Conservation (phyloP, 2,888 invertebrate species). For the Lasioglossum morio region DNA sequence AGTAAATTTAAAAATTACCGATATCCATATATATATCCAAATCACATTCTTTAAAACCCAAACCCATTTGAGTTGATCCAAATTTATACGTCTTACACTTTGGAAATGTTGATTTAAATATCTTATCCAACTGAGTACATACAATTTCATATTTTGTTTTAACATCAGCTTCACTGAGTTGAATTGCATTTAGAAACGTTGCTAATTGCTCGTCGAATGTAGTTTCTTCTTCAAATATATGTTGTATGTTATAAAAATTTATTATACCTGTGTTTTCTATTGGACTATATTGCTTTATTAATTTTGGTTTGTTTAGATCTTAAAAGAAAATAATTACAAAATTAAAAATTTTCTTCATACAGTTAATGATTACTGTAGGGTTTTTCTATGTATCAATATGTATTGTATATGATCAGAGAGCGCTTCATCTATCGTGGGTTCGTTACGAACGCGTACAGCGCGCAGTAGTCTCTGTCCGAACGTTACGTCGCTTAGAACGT, state of each 20-base stretch:
- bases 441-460: too few relatives aligned
- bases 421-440: too few relatives aligned
- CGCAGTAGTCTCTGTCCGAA: too few relatives aligned
- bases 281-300: neutral
- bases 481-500: too few relatives aligned
- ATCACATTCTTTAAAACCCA: constrained; percentile 90
- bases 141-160: constrained; percentile 71
- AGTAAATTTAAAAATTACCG: constrained; percentile 76
- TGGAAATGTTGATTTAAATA: constrained; percentile 75
- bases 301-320: constrained; percentile 8
- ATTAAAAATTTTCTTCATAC: neutral
- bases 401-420: too few relatives aligned
- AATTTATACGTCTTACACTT: constrained; percentile 86
- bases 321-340: constrained; percentile 22
- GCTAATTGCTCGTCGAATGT: constrained; percentile 76
- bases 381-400: too few relatives aligned
- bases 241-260: constrained; percentile 72
- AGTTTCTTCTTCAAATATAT: constrained; percentile 64
- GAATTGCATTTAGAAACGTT: constrained; percentile 72
- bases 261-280: constrained; percentile 53
- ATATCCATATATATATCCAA: constrained; percentile 89
- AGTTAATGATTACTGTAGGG: too few relatives aligned
- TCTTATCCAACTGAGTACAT: constrained; percentile 69
- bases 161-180: constrained; percentile 70
- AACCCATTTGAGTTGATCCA: constrained; percentile 91